Percentiles rank a stretch among this genome's conserved stretches.
phyloP scores from a whole-genome alignment of 2,113 vertebrate genomes.

The Semnornis frantzii region DNA sequence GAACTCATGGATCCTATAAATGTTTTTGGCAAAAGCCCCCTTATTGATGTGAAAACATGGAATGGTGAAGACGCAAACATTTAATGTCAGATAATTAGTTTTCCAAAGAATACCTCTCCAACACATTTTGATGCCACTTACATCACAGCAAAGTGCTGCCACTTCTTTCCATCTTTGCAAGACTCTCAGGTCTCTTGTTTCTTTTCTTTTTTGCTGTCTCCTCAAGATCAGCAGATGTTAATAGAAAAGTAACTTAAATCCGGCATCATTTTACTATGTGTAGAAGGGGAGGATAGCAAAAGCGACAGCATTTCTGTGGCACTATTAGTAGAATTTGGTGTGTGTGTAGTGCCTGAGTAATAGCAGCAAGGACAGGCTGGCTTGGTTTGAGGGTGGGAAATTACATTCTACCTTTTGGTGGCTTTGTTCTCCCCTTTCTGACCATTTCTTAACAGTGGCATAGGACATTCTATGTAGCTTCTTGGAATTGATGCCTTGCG shows the following conservation, averaged over 20 bases:
- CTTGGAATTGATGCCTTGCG: neutral
- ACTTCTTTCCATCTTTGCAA: neutral
- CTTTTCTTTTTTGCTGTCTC: neutral
- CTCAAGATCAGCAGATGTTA: neutral
- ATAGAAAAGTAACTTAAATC: neutral
- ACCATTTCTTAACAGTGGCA: neutral
- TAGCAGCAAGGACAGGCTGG: neutral
- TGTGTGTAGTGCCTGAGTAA: neutral
- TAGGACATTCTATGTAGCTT: neutral
- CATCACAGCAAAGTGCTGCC: neutral
- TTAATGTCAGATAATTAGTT: neutral
- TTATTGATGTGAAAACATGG: neutral
- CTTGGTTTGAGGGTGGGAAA: neutral
- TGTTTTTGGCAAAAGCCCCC: rapidly evolving
- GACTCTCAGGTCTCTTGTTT: neutral
- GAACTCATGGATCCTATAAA: neutral
- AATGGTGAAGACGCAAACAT: neutral
- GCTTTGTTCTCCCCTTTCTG: neutral
- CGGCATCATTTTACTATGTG: neutral
- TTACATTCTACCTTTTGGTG: neutral
- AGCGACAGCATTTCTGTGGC: neutral
- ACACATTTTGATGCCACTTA: neutral
- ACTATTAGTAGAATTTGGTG: neutral
- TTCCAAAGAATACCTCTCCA: neutral
- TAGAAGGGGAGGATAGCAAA: neutral